Evolutionary conservation across 2,113 vertebrate species (phyloP).

Genomic region (Tapirus terrestris): DNA sequence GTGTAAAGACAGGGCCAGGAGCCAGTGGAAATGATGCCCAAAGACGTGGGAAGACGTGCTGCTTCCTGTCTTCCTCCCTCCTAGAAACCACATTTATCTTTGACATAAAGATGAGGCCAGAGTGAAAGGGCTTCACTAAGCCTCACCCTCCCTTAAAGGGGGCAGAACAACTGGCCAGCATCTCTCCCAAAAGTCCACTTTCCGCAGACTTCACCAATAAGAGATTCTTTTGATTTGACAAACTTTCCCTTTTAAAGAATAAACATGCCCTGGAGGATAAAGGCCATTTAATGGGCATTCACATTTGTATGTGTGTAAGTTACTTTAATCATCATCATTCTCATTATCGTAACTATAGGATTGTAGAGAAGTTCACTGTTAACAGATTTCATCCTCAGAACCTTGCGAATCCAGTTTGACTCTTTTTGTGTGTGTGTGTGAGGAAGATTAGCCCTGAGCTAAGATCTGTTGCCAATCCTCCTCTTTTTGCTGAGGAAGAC

Average conservation of each 20-base stretch:
- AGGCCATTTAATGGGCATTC: background rate
- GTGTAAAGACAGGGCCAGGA: background rate
- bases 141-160: background rate
- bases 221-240: background rate
- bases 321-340: background rate
- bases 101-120: conserved; percentile 19
- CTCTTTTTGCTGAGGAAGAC: no score
- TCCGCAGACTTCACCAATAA: background rate
- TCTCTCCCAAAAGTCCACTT: background rate
- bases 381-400: background rate
- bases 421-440: no score
- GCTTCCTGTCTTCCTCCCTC: background rate
- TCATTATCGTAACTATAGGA: background rate
- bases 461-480: no score
- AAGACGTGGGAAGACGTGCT: background rate
- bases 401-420: background rate
- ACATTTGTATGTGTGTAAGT: background rate
- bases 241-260: background rate
- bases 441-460: no score
- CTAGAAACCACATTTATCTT: conserved; percentile 25
- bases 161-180: background rate
- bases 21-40: background rate
- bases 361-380: background rate
- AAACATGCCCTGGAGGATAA: background rate
- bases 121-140: background rate